Evolutionary conservation across 2,113 vertebrate species (phyloP), one percentile per base, ranked within the genome.

Genomic region (Ophthalmolycus amberensis): DNA sequence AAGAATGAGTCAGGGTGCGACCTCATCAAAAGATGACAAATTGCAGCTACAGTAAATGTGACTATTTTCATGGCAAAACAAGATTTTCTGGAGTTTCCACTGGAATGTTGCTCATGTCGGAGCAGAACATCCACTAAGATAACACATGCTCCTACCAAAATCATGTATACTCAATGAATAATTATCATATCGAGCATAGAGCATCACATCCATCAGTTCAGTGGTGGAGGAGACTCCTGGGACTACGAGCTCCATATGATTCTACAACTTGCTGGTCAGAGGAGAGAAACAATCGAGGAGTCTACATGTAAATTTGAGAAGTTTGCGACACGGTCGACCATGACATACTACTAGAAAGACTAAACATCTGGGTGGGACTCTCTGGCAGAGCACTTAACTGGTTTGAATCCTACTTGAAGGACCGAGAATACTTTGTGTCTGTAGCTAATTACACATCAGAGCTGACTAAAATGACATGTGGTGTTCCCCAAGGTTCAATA

Each of bases 1-100:
- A 74, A 60, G 59, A 79, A 29, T 88, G 84, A 93, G 76, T 90
- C 89, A 87, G 84, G 84, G 75, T 78, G 56, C 38, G 16, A 86
- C 85, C 84, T 82, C 77, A 77, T 87, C 60, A 84, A 78, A 80
- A 42, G 76, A 79, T 81, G 79, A 86, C 71, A 82, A 83, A 85
- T 56, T 84, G 46, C 29, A 58, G 75, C 72, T 32, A 20, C 64
- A 83, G 64, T 60, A 63, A 87, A 86, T 65, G 65, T 32, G 69
- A 80, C 40, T 56, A 42, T 76, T 83, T 81, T 75, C 40, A 67
- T 42, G 50, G 60, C 32, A 50, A 80, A 52, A 88, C 84, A 79
- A 75, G 5, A 16, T 16, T 25, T 71, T 69, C 60, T 68, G 71
- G 72, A 71, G 44, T 76, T 88, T 88, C 66, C 6, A 1, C 52